Evolutionary conservation across 1,140 invertebrate species (phyloP).

Genomic region (Bombyx mori): DNA sequence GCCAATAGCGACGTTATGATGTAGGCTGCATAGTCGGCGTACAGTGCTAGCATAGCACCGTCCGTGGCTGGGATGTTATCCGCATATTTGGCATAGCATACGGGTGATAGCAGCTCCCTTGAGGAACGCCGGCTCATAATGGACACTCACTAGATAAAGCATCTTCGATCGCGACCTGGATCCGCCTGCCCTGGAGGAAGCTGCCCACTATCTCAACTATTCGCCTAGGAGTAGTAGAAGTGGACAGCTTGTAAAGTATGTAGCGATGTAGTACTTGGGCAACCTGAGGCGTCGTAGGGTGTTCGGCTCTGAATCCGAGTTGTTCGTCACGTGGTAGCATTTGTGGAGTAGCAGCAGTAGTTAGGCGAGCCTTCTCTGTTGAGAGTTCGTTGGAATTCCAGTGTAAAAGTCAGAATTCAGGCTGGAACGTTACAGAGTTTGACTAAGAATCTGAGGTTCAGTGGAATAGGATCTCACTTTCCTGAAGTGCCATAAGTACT

Average conservation of each 20-base stretch:
- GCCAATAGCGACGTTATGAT: background rate
- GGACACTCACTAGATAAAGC: background rate
- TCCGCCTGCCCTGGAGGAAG: background rate
- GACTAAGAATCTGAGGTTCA: no score
- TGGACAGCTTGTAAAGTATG: background rate
- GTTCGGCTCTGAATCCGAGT: background rate
- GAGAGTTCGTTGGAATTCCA: no score
- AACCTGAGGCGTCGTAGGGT: background rate
- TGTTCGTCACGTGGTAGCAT: background rate
- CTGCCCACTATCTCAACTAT: background rate
- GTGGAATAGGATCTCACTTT: no score
- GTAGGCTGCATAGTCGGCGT: background rate
- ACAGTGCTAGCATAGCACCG: background rate
- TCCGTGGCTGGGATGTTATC: background rate
- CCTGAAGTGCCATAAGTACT: no score
- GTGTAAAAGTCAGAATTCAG: no score
- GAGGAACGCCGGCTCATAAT: background rate
- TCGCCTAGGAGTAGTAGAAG: background rate
- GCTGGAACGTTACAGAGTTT: no score
- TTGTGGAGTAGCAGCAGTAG: background rate
- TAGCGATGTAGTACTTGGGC: background rate
- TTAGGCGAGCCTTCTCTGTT: no score
- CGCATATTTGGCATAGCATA: background rate
- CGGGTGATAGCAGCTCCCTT: background rate
- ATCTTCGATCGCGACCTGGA: background rate